Percentiles rank a stretch among this genome's conserved stretches.
phyloP scores from a whole-genome alignment of 2,888 invertebrate species.

The Zhuqinia jingwanae region DNA sequence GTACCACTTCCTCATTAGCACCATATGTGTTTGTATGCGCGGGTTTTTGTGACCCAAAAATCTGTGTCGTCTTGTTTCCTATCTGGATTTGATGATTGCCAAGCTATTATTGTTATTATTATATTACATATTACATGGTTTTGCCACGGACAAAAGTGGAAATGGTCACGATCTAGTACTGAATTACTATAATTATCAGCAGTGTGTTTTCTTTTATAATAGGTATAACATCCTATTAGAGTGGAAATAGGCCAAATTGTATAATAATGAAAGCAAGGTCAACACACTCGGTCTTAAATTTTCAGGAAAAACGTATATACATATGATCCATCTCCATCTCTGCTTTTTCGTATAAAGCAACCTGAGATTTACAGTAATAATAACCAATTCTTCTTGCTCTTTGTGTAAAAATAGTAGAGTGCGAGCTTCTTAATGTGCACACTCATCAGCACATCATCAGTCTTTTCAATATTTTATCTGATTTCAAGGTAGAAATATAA shows the following conservation, averaged over 20 bases:
- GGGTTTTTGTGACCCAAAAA: slow-evolving; percentile 55
- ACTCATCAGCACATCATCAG: too few species aligned
- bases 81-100: slow-evolving; percentile 2
- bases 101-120: too few species aligned
- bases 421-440: too few species aligned
- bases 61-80: slow-evolving; percentile 37
- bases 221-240: not conserved
- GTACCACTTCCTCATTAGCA: slow-evolving; percentile 65
- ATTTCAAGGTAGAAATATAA: too few species aligned
- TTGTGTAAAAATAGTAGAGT: too few species aligned
- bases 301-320: too few species aligned
- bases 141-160: slow-evolving; percentile 1
- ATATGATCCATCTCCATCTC: too few species aligned
- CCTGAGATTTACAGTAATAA: too few species aligned
- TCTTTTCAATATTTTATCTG: not conserved
- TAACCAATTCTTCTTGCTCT: too few species aligned
- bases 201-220: not conserved
- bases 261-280: slow-evolving; percentile 21
- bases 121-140: too few species aligned
- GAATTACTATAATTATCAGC: not conserved
- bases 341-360: too few species aligned
- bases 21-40: not conserved
- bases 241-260: not conserved
- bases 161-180: not conserved
- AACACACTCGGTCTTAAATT: not conserved